Conservation (phyloP, 2,888 invertebrate species). For the Ornithoptera priamus region DNA sequence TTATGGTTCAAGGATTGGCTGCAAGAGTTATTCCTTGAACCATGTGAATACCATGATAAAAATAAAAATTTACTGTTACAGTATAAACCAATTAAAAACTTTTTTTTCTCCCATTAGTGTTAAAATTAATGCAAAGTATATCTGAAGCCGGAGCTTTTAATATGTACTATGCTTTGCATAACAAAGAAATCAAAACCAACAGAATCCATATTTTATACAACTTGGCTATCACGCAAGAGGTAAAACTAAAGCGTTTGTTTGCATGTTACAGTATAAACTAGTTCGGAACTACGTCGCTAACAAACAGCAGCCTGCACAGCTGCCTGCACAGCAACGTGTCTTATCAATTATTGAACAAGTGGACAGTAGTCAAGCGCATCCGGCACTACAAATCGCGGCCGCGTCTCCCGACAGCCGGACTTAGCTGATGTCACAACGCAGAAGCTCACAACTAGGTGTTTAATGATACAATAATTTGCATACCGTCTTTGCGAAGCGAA, state of each 20-base stretch:
- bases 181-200: no score
- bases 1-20: no score
- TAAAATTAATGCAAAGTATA: no score
- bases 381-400: constrained; percentile 24
- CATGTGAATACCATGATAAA: no score
- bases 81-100: no score
- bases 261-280: constrained; percentile 17
- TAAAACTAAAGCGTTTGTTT: constrained; percentile 10
- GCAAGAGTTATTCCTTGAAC: no score
- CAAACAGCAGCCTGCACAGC: constrained; percentile 12
- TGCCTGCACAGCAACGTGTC: constrained; percentile 11
- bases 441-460: constrained; percentile 69
- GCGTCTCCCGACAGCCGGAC: constrained; percentile 37
- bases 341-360: constrained; percentile 27
- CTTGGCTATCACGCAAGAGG: constrained; percentile 10
- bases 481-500: constrained; percentile 60
- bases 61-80: no score
- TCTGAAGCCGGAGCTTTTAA: no score
- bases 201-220: constrained; percentile 11
- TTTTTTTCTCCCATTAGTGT: no score
- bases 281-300: constrained; percentile 17
- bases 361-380: constrained; percentile 25
- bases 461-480: constrained; percentile 79
- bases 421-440: constrained; percentile 64
- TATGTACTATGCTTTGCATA: no score